phyloP scores from a whole-genome alignment of 2,888 invertebrate species.

The Phortica magna region DNA sequence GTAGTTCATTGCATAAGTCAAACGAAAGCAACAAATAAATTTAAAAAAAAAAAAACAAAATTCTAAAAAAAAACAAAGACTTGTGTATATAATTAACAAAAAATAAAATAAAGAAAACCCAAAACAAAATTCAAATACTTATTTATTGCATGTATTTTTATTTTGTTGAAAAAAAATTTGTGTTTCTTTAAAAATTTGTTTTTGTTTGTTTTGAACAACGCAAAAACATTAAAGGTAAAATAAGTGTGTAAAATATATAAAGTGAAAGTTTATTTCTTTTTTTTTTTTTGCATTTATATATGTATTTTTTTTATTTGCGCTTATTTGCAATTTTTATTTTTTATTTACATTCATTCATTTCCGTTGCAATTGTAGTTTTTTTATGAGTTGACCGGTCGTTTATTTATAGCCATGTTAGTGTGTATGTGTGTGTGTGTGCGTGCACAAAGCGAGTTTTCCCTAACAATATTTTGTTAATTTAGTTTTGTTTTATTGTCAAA shows the following conservation, averaged over 20 bases:
- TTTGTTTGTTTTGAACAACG: too few species aligned
- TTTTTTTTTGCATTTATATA: too few species aligned
- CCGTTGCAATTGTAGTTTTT: constrained; percentile 22
- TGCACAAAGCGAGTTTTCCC: neutral
- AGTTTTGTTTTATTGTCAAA: too few species aligned
- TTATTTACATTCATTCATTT: neutral
- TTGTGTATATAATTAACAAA: constrained; percentile 16
- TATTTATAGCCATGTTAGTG: constrained; percentile 43
- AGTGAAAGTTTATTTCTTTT: too few species aligned
- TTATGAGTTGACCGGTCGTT: neutral
- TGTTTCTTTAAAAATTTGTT: too few species aligned
- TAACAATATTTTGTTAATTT: too few species aligned
- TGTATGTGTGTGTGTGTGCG: constrained; percentile 16
- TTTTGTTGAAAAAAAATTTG: too few species aligned
- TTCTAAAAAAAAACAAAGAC: neutral
- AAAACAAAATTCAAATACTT: too few species aligned
- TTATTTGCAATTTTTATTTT: too few species aligned
- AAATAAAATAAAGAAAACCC: constrained; percentile 10
- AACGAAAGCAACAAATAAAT: constrained; percentile 22
- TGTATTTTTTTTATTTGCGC: too few species aligned
- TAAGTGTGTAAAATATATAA: too few species aligned
- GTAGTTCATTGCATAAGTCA: constrained; percentile 46
- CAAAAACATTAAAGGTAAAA: too few species aligned
- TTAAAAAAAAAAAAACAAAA: constrained; percentile 24
- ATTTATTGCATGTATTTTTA: neutral